Evolutionary conservation across 1,140 invertebrate genomes (phyloP).

Genomic region (Portunus trituberculatus): DNA sequence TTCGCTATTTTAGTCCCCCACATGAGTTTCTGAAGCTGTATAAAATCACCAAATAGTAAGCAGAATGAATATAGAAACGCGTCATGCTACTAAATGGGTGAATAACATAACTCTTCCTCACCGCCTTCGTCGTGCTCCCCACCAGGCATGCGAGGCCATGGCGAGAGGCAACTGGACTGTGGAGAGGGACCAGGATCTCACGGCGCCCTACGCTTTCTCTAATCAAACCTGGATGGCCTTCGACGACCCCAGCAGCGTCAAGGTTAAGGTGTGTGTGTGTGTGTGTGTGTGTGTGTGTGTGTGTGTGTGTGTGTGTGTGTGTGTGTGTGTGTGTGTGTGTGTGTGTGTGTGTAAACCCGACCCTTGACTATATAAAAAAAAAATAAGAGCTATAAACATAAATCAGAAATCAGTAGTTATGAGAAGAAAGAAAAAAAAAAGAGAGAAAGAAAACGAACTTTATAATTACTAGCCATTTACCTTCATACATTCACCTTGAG

Average conservation of each 20-base stretch:
- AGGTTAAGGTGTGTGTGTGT: conserved; percentile 85
- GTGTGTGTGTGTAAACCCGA: not conserved
- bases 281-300: conserved; percentile 11
- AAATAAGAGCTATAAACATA: not conserved
- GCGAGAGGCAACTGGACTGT: conserved; percentile 86
- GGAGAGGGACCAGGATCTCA: conserved; percentile 89
- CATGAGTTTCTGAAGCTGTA: no score
- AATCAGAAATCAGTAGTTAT: not conserved
- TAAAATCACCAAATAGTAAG: no score
- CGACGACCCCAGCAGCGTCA: conserved; percentile 87
- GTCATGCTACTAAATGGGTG: no score
- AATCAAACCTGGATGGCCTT: conserved; percentile 89
- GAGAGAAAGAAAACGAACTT: not conserved
- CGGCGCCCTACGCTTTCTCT: conserved; percentile 88
- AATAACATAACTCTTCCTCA: not conserved
- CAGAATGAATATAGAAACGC: no score
- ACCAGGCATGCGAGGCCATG: conserved; percentile 84
- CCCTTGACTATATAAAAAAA: no score
- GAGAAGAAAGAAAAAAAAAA: no score
- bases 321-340: conserved; percentile 21
- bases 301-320: conserved; percentile 10
- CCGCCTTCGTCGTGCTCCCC: conserved; percentile 61
- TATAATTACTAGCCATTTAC: not conserved
- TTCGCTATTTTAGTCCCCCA: no score
- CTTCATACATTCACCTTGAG: no score